Evolutionary conservation across 2,113 vertebrate genomes (phyloP).

Genomic region (Spizaetus ornatus): DNA sequence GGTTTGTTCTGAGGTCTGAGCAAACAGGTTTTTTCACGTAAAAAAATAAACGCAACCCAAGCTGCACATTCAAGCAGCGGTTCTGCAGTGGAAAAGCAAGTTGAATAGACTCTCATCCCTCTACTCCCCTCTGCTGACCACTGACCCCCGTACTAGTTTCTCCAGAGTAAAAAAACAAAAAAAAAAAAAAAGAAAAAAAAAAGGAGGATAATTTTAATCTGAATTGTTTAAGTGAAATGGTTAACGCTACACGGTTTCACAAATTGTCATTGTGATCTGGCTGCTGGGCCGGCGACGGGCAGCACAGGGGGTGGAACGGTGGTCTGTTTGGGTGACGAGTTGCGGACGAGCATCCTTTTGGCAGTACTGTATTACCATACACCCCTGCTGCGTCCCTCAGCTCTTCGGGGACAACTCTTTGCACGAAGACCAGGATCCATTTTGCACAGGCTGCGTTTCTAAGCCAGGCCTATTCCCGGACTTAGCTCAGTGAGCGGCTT

Average conservation of each 20-base stretch:
- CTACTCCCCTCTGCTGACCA: neutral
- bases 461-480: neutral
- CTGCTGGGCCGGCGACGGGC: neutral
- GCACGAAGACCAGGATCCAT: no score
- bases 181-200: no score
- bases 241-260: neutral
- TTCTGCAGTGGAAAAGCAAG: neutral
- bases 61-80: neutral
- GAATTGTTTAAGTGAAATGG: neutral
- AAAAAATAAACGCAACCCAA: neutral
- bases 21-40: rapidly evolving
- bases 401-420: neutral
- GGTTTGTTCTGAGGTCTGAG: neutral
- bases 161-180: neutral
- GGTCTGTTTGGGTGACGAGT: rapidly evolving
- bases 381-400: neutral
- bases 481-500: neutral
- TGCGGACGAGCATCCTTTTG: neutral
- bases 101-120: neutral
- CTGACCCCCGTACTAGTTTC: neutral
- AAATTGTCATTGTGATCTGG: neutral
- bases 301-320: rapidly evolving
- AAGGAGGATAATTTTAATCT: neutral
- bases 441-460: neutral
- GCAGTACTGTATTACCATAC: rapidly evolving